These are phyloP conservation scores for Ochotona curzoniae DNA, from an alignment of 2,113 vertebrate species.

Conservation along the genomic window DNA sequence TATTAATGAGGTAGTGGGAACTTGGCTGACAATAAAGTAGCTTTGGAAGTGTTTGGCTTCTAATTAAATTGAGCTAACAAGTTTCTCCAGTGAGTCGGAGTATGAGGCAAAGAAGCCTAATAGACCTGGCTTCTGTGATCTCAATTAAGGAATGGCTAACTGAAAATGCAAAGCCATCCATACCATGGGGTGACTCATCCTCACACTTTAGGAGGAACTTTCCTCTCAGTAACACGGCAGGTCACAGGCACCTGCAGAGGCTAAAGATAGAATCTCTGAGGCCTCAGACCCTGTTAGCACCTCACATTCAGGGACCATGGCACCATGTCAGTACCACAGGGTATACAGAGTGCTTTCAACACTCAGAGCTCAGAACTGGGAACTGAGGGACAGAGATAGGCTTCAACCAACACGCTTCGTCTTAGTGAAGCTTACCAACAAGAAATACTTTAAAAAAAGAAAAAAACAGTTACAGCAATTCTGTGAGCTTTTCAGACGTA, in stretches of 20 bases:
- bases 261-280: neutral
- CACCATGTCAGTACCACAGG: neutral
- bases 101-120: neutral
- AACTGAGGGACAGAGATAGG: neutral
- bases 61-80: conserved; percentile 74
- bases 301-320: neutral
- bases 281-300: neutral
- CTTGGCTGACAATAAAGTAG: conserved; percentile 48
- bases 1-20: conserved; percentile 64
- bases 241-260: neutral
- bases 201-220: conserved; percentile 30
- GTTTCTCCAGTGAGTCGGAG: conserved; percentile 54
- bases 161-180: conserved; percentile 27
- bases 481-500: neutral
- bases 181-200: conserved; percentile 41
- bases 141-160: conserved; percentile 38
- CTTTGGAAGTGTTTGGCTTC: conserved; percentile 56
- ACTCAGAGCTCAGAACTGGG: neutral
- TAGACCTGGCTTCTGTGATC: conserved; percentile 50
- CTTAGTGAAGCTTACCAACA: neutral
- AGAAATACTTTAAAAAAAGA: neutral
- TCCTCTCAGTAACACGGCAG: neutral
- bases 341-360: neutral
- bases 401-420: neutral
- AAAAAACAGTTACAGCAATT: neutral